Evolutionary conservation across 2,797 vertebrate species (phyloP).

Genomic region (Pygocentrus nattereri): DNA sequence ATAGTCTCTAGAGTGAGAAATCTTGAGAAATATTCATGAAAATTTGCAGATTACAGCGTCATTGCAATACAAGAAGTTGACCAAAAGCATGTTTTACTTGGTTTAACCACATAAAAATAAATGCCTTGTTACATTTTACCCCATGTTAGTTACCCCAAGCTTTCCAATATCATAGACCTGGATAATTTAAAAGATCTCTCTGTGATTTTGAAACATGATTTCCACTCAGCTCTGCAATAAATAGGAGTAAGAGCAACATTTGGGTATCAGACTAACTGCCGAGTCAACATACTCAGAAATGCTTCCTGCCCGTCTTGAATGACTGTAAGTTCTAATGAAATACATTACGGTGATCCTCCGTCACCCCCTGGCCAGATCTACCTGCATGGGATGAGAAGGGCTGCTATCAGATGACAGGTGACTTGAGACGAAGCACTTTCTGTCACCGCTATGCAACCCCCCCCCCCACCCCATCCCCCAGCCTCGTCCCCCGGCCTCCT

Average conservation of each 20-base stretch:
- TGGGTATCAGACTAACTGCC: not conserved
- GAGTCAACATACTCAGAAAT: not conserved
- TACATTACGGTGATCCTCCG: not conserved
- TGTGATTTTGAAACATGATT: not conserved
- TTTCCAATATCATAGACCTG: too few relatives aligned
- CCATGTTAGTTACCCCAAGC: too few relatives aligned
- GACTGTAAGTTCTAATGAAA: not conserved
- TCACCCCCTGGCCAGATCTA: not conserved
- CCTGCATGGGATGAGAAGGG: constrained; percentile 44
- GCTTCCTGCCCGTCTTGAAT: not conserved
- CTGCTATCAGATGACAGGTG: constrained; percentile 64
- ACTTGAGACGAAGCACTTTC: constrained; percentile 68
- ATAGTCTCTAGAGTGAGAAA: too few relatives aligned
- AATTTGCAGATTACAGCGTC: too few relatives aligned
- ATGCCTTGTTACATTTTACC: too few relatives aligned
- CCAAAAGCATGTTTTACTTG: too few relatives aligned
- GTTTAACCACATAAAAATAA: too few relatives aligned
- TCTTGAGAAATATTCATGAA: too few relatives aligned
- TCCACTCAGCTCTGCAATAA: not conserved
- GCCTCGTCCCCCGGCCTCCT: constrained; percentile 27
- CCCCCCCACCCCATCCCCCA: too few relatives aligned
- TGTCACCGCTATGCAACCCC: constrained; percentile 65
- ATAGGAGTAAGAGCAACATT: not conserved
- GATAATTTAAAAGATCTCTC: too few relatives aligned
- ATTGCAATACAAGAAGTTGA: too few relatives aligned